These are phyloP conservation scores for Conus canariensis DNA, from an alignment of 2,888 invertebrate species.

Conservation along the genomic window DNA sequence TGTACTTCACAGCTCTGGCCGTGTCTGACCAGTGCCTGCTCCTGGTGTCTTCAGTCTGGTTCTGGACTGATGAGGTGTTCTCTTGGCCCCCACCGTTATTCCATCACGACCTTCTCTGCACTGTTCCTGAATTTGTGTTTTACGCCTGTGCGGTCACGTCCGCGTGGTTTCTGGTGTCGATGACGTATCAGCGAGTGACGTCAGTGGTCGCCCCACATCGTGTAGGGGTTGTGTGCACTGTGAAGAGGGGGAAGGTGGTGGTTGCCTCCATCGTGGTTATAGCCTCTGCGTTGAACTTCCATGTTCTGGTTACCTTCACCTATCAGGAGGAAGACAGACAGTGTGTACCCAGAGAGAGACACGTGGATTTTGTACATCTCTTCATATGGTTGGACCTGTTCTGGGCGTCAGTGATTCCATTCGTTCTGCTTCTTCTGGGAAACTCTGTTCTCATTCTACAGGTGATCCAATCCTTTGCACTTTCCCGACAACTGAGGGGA, in stretches of 20 bases:
- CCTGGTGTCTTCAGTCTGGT: neutral
- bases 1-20: neutral
- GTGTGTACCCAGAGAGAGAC: neutral
- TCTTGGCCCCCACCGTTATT: neutral
- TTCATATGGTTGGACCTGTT: neutral
- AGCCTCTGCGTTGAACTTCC: neutral
- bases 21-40: neutral
- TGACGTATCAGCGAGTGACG: constrained; percentile 22
- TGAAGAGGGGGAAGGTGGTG: neutral
- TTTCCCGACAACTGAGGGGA: too few relatives aligned
- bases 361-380: neutral
- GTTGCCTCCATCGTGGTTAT: neutral
- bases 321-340: neutral
- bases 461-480: neutral
- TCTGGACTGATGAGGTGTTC: neutral
- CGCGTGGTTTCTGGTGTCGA: constrained; percentile 6
- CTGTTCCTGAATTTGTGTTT: neutral
- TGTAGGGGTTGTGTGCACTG: neutral
- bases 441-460: neutral
- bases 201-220: neutral
- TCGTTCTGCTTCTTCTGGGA: neutral
- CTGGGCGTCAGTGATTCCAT: neutral
- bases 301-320: neutral
- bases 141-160: neutral
- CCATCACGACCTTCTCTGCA: neutral